Conservation (phyloP, 2,113 vertebrate species). For the Orycteropus afer region DNA sequence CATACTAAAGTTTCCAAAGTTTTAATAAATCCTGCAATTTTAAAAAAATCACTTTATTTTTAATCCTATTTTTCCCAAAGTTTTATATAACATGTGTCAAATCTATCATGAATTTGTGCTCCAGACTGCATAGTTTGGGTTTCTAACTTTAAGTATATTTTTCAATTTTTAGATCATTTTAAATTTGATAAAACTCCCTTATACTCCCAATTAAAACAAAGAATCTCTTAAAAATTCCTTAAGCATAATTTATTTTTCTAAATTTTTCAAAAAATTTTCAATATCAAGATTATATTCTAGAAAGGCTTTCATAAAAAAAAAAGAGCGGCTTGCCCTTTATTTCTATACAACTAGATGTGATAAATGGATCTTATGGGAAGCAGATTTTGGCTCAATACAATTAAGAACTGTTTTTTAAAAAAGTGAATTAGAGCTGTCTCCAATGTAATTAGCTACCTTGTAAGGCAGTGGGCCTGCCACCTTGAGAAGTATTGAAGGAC, state of each 20-base stretch:
- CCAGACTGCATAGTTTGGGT: background rate
- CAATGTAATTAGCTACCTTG: background rate
- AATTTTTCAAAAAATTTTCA: background rate
- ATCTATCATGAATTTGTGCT: background rate
- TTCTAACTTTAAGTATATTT: slow-evolving; percentile 37
- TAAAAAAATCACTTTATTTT: background rate
- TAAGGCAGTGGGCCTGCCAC: background rate
- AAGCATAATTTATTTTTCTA: background rate
- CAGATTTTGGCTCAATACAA: background rate
- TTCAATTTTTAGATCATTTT: slow-evolving; percentile 24
- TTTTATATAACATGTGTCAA: background rate
- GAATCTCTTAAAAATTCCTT: background rate
- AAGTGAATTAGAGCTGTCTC: background rate
- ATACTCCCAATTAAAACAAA: background rate
- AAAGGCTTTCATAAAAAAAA: background rate
- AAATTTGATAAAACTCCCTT: background rate
- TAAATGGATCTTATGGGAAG: background rate
- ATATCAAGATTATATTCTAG: slow-evolving; percentile 2
- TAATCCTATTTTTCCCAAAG: background rate
- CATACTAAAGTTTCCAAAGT: background rate
- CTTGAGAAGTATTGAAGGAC: background rate
- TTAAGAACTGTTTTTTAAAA: slow-evolving; percentile 18
- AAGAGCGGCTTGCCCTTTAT: background rate
- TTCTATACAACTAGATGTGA: background rate
- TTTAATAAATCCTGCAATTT: background rate